Evolutionary conservation across 1,140 invertebrate species (phyloP).

Genomic region (Listronotus bonariensis): DNA sequence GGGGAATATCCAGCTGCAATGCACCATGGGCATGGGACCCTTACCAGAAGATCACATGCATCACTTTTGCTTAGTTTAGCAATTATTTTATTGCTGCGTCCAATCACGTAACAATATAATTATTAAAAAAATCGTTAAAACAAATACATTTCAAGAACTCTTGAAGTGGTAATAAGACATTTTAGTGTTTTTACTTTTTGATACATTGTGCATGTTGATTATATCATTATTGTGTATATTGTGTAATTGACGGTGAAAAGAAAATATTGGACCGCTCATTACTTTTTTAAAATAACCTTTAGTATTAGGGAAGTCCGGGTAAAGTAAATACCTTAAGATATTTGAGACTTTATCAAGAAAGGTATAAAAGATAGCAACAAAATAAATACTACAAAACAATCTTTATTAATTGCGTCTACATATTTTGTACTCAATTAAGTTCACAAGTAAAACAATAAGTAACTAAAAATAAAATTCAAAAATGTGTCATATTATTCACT

Average conservation of each 20-base stretch:
- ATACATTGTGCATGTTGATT: conserved; percentile 17
- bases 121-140: conserved; percentile 14
- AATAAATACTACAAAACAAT: no score
- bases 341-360: no score
- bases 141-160: not conserved
- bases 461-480: no score
- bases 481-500: no score
- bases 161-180: conserved; percentile 1
- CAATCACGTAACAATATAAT: conserved; percentile 42
- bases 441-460: no score
- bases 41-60: conserved; percentile 49
- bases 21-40: conserved; percentile 68
- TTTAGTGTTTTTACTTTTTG: conserved; percentile 30
- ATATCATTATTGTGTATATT: not conserved
- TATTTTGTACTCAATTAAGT: no score
- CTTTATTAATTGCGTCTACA: no score
- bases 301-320: no score
- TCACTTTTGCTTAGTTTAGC: conserved; percentile 45
- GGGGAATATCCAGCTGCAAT: conserved; percentile 83
- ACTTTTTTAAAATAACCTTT: no score
- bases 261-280: no score
- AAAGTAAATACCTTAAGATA: no score
- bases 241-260: not conserved
- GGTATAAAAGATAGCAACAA: no score
- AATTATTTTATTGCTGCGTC: conserved; percentile 34